These are phyloP conservation scores for Epinephelus awoara DNA, from an alignment of 2,797 vertebrate species.

Conservation along the genomic window DNA sequence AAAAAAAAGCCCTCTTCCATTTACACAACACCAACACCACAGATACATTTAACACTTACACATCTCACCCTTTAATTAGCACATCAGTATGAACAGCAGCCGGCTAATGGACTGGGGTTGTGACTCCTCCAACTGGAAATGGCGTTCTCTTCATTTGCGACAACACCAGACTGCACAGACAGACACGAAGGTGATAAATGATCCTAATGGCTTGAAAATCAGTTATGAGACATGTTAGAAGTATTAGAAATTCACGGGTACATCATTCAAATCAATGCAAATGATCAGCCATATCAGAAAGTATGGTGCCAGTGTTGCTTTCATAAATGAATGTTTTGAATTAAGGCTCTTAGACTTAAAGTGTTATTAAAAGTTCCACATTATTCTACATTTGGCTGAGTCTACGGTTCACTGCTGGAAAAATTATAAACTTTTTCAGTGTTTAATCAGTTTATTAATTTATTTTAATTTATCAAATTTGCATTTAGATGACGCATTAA, in stretches of 20 bases:
- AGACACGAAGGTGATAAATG: neutral
- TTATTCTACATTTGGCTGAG: neutral
- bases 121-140: conserved; percentile 26
- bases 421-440: neutral
- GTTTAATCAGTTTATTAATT: conserved; percentile 12
- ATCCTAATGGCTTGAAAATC: conserved; percentile 10
- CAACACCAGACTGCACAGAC: neutral
- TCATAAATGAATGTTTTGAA: neutral
- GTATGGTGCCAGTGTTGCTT: neutral
- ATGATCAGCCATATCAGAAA: neutral
- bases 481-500: conserved; percentile 4
- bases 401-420: neutral
- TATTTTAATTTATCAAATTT: conserved; percentile 1
- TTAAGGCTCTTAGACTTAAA: neutral
- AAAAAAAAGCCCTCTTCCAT: neutral
- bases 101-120: conserved; percentile 50
- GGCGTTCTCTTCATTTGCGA: neutral
- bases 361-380: neutral
- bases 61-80: conserved; percentile 26
- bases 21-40: conserved; percentile 12
- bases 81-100: conserved; percentile 18
- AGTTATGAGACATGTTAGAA: neutral
- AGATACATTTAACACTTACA: conserved; percentile 19
- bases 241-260: neutral
- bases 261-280: conserved; percentile 19